Conservation (phyloP, 1,140 invertebrate genomes). For the Aphelenchoides fujianensis region DNA sequence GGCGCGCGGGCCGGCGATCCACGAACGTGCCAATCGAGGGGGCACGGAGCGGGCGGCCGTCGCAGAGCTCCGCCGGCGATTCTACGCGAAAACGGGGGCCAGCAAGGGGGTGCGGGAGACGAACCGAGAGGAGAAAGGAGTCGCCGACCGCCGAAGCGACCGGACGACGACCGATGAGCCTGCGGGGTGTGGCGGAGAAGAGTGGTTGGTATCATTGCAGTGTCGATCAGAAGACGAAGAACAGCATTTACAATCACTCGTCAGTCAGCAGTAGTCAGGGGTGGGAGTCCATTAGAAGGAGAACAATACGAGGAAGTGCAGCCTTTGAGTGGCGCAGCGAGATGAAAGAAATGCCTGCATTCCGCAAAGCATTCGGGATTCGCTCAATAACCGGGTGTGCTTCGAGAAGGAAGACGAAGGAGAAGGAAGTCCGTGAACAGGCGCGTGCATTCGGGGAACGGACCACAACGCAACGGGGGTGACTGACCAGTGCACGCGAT, state of each 20-base stretch:
- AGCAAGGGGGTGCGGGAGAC: neutral
- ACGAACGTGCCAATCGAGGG: conserved; percentile 15
- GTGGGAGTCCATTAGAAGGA: too few relatives aligned
- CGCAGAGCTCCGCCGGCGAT: neutral
- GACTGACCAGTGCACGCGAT: too few relatives aligned
- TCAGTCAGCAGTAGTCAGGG: too few relatives aligned
- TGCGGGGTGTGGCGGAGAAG: neutral
- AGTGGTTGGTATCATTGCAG: neutral
- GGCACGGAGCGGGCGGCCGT: conserved; percentile 11
- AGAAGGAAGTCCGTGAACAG: too few relatives aligned
- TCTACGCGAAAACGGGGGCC: neutral
- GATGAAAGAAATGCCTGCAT: too few relatives aligned
- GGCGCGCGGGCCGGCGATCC: neutral
- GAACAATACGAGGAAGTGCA: too few relatives aligned
- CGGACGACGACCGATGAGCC: neutral
- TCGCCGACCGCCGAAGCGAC: neutral
- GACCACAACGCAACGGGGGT: too few relatives aligned
- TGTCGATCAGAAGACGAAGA: neutral
- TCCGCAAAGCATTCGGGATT: too few relatives aligned
- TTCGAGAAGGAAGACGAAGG: too few relatives aligned
- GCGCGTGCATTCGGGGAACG: too few relatives aligned
- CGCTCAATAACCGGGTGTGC: too few relatives aligned
- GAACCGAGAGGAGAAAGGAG: neutral
- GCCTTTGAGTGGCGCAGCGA: too few relatives aligned
- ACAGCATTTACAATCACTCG: neutral